A percentile compares a stretch with the other conserved stretches of the same genome.
phyloP scores from a whole-genome alignment of 2,888 invertebrate species.

The Acanthopleura granulata region DNA sequence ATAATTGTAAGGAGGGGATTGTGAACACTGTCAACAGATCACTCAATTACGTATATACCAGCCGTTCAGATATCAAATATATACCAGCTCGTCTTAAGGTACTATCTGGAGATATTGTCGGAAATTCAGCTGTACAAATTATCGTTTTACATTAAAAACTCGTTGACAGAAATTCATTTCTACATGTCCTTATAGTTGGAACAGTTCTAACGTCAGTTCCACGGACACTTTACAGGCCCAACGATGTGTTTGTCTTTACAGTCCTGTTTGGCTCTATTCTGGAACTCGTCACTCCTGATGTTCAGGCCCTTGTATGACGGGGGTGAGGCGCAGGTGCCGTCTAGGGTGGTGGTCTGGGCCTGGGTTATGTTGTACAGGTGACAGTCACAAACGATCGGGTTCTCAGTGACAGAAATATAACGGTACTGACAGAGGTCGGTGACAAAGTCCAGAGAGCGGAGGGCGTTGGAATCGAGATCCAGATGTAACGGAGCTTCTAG shows the following conservation, averaged over 20 bases:
- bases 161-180: too few relatives aligned
- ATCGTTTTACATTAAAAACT: too few relatives aligned
- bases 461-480: neutral
- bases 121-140: too few relatives aligned
- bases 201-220: neutral
- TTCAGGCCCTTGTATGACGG: slow-evolving; percentile 1
- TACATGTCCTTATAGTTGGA: neutral
- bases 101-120: too few relatives aligned
- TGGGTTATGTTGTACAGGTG: slow-evolving; percentile 9
- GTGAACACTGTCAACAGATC: too few relatives aligned
- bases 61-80: too few relatives aligned
- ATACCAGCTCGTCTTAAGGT: too few relatives aligned
- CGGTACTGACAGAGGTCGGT: neutral
- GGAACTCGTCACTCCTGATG: neutral
- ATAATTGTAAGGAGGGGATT: too few relatives aligned
- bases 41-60: too few relatives aligned
- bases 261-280: neutral
- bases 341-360: neutral
- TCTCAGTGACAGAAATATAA: neutral
- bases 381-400: slow-evolving; percentile 18
- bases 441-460: slow-evolving; percentile 4
- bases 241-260: neutral
- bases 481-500: neutral
- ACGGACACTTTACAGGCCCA: slow-evolving; percentile 1
- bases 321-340: slow-evolving; percentile 15